These are phyloP conservation scores for Zele albiditarsus DNA, from an alignment of 2,888 invertebrate genomes.

Conservation along the genomic window DNA sequence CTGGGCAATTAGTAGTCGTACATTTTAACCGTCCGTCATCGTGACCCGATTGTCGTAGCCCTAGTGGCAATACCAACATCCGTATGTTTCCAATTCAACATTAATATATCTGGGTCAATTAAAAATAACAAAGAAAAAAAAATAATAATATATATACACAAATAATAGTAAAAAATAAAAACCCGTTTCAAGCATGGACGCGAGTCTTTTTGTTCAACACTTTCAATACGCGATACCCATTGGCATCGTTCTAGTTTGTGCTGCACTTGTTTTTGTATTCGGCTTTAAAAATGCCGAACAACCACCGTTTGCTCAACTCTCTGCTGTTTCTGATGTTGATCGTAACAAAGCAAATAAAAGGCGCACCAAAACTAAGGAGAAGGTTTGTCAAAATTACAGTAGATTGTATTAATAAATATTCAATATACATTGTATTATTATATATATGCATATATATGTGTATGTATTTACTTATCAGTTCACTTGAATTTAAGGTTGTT, in stretches of 20 bases:
- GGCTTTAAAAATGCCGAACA: conserved; percentile 87
- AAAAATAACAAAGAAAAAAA: conserved; percentile 20
- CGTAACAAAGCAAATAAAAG: conserved; percentile 81
- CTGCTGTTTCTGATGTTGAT: conserved; percentile 77
- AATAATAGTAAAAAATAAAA: conserved; percentile 16
- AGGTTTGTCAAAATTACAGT: conserved; percentile 73
- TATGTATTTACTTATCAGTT: background rate
- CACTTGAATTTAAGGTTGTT: background rate
- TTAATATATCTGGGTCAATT: conserved; percentile 1
- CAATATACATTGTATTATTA: too few species aligned
- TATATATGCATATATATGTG: too few species aligned
- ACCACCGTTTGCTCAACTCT: conserved; percentile 85
- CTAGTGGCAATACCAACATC: conserved; percentile 7
- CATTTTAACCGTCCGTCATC: conserved; percentile 52
- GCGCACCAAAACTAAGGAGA: conserved; percentile 80
- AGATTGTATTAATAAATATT: background rate
- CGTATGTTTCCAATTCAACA: conserved; percentile 11
- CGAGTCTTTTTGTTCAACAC: conserved; percentile 63
- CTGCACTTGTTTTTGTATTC: conserved; percentile 84
- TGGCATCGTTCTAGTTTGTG: conserved; percentile 80
- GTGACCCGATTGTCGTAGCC: conserved; percentile 38
- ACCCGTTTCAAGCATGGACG: conserved; percentile 61
- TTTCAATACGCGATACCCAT: conserved; percentile 76
- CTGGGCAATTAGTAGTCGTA: conserved; percentile 40
- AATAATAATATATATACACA: background rate